phyloP scores from a whole-genome alignment of 2,888 invertebrate species.

The Pyrrhosoma nymphula region DNA sequence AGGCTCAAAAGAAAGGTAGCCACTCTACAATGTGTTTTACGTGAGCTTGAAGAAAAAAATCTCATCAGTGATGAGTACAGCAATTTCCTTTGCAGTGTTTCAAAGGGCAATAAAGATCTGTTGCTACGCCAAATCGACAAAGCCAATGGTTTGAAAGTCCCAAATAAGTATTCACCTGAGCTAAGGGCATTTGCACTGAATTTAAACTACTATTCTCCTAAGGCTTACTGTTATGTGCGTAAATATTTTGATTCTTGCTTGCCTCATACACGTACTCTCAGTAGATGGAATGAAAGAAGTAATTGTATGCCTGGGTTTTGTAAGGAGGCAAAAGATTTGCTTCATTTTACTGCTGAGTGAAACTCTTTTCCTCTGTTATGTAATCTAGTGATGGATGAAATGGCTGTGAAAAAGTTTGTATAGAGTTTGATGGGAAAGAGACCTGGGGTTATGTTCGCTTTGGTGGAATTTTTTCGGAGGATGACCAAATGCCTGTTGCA shows the following conservation, averaged over 20 bases:
- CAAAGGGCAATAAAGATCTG: background rate
- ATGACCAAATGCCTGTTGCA: constrained; percentile 72
- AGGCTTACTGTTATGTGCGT: background rate
- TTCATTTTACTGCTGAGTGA: background rate
- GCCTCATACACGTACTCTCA: background rate
- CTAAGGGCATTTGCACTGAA: background rate
- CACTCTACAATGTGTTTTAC: background rate
- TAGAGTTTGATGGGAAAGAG: constrained; percentile 69
- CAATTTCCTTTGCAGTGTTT: background rate
- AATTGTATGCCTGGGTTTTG: constrained; percentile 2
- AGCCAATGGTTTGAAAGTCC: background rate
- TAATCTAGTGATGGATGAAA: constrained; percentile 74
- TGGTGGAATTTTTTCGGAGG: constrained; percentile 71
- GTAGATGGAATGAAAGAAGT: background rate
- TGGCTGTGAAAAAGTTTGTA: constrained; percentile 73
- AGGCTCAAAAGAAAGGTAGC: background rate
- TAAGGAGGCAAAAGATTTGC: background rate
- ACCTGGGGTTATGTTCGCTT: constrained; percentile 73
- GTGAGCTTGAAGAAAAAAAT: background rate
- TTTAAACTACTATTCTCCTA: background rate
- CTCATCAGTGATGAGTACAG: background rate
- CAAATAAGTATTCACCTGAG: background rate
- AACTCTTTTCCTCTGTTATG: background rate
- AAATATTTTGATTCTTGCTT: constrained; percentile 11
- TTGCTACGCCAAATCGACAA: background rate